Percentiles rank a stretch among this genome's conserved stretches.
These are phyloP conservation scores for Stichopus horrens DNA, from an alignment of 53 echinoderm and acorn worm species.

Conservation along the genomic window DNA sequence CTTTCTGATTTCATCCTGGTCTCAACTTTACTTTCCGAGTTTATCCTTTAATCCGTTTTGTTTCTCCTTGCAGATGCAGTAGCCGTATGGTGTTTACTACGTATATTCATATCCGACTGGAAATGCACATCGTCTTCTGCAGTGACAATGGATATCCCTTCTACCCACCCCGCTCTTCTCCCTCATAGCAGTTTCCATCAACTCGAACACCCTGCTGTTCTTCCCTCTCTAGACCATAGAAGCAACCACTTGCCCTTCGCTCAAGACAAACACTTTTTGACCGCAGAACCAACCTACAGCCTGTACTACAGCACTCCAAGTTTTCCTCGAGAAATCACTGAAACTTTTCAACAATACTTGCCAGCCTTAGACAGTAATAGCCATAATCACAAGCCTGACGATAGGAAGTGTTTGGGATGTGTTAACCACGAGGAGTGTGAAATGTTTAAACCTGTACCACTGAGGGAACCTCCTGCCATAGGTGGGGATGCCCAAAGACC, in stretches of 20 bases:
- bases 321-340: not conserved
- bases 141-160: not conserved
- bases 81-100: too few relatives aligned
- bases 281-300: not conserved
- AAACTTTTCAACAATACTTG: constrained; percentile 10
- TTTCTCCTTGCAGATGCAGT: too few relatives aligned
- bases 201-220: not conserved
- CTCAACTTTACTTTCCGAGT: too few relatives aligned
- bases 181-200: constrained; percentile 11
- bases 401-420: constrained; percentile 1
- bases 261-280: not conserved
- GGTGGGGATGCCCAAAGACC: not conserved
- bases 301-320: not conserved
- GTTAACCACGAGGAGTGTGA: constrained; percentile 15
- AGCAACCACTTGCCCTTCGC: not conserved
- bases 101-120: too few relatives aligned
- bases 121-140: too few relatives aligned
- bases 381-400: not conserved
- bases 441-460: constrained; percentile 1
- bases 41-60: too few relatives aligned
- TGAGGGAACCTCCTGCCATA: not conserved
- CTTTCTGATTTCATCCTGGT: too few relatives aligned
- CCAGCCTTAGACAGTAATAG: not conserved
- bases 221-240: not conserved
- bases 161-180: not conserved